phyloP scores from a whole-genome alignment of 2,113 vertebrate species.

The Saimiri boliviensis region DNA sequence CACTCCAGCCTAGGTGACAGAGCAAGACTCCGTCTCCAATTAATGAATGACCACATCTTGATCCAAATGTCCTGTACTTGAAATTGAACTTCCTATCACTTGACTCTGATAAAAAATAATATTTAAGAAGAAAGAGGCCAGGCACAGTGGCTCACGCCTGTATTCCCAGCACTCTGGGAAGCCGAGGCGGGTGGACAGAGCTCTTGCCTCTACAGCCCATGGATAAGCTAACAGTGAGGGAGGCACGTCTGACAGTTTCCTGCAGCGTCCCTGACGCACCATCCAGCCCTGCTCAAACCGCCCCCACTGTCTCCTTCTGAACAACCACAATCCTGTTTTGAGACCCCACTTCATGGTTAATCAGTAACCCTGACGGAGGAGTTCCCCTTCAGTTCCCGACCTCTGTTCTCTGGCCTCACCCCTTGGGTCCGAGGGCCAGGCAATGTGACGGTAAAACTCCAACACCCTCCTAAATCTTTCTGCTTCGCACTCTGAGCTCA shows the following conservation, averaged over 20 bases:
- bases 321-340: not conserved
- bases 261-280: not conserved
- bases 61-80: not conserved
- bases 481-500: rapidly evolving
- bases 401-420: not conserved
- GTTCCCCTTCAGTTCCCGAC: not conserved
- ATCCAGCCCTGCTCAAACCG: not conserved
- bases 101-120: not conserved
- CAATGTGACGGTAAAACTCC: rapidly evolving
- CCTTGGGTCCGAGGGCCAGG: rapidly evolving
- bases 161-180: too few relatives aligned
- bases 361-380: not conserved
- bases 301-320: not conserved
- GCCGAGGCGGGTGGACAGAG: too few relatives aligned
- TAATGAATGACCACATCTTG: too few relatives aligned
- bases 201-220: rapidly evolving
- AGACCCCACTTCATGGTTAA: not conserved
- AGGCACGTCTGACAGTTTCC: rapidly evolving
- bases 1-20: not conserved
- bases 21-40: not conserved
- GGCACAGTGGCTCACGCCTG: too few relatives aligned
- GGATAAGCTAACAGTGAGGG: not conserved
- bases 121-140: not conserved
- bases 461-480: not conserved
- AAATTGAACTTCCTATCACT: not conserved